A percentile compares a stretch with the other conserved stretches of the same genome.
Evolutionary conservation across 2,113 vertebrate genomes (phyloP).

Genomic region (Neolamprologus longior): DNA sequence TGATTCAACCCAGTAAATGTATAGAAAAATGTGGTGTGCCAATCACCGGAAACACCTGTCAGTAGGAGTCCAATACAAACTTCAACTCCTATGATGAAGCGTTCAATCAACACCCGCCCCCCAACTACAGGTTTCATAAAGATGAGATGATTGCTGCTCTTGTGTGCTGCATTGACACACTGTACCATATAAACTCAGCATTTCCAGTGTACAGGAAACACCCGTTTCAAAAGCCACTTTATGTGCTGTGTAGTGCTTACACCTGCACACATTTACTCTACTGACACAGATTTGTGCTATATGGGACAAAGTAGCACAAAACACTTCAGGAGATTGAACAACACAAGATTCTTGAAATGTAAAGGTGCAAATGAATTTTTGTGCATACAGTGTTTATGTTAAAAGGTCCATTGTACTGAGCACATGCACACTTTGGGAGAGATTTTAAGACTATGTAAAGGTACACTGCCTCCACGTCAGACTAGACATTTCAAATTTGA

Average conservation of each 20-base stretch:
- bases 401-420: not conserved
- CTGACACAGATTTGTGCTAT: slow-evolving; percentile 27
- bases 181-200: not conserved
- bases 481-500: slow-evolving; percentile 5
- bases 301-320: not conserved
- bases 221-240: not conserved
- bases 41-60: not conserved
- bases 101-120: not conserved
- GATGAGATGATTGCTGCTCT: not conserved
- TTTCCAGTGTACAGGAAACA: not conserved
- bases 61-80: not conserved
- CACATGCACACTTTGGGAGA: not conserved
- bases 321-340: not conserved
- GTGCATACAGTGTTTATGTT: not conserved
- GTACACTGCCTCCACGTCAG: slow-evolving; percentile 13
- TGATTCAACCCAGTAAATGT: not conserved
- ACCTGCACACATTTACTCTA: slow-evolving; percentile 16
- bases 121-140: not conserved
- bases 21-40: not conserved
- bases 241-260: not conserved
- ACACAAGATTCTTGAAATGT: not conserved
- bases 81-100: not conserved
- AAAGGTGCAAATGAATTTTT: not conserved
- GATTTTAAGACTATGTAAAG: slow-evolving; percentile 6
- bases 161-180: not conserved